Conservation (phyloP, 2,797 vertebrate species). For the Pampus argenteus region DNA sequence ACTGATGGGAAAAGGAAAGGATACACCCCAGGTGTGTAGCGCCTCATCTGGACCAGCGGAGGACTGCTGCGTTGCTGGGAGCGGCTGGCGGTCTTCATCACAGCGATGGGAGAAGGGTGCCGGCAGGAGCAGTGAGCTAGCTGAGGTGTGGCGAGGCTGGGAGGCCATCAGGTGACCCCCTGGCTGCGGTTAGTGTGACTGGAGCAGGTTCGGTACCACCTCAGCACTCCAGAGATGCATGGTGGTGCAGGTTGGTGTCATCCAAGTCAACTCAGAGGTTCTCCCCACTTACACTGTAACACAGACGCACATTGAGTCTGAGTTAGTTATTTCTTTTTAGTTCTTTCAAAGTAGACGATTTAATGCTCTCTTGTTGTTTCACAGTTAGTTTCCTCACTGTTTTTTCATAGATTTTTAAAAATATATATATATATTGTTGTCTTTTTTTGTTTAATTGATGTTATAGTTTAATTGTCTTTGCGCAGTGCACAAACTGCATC, state of each 20-base stretch:
- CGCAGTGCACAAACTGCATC: no score
- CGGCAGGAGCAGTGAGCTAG: slow-evolving; percentile 53
- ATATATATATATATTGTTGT: no score
- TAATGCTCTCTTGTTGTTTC: no score
- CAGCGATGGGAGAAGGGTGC: slow-evolving; percentile 68
- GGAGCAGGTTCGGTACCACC: slow-evolving; percentile 50
- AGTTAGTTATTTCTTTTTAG: slow-evolving; percentile 1
- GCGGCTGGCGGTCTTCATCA: slow-evolving; percentile 91
- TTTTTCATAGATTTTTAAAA: no score
- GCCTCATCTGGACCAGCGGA: slow-evolving; percentile 93
- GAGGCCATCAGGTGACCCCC: slow-evolving; percentile 72
- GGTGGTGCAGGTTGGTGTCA: slow-evolving; percentile 24
- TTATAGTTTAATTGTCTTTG: no score
- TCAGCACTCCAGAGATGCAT: slow-evolving; percentile 64
- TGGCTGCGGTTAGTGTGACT: slow-evolving; percentile 60
- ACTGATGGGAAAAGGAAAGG: slow-evolving; percentile 94
- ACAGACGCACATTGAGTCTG: slow-evolving; percentile 36
- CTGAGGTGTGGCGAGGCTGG: slow-evolving; percentile 49
- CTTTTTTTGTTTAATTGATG: no score
- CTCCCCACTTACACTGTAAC: slow-evolving; percentile 59
- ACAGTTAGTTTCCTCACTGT: no score
- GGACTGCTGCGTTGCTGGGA: slow-evolving; percentile 88
- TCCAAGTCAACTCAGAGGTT: slow-evolving; percentile 24
- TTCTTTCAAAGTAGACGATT: not conserved
- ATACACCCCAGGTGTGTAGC: slow-evolving; percentile 89